Conservation (phyloP, 2,113 vertebrate species). For the Crotophaga sulcirostris region DNA sequence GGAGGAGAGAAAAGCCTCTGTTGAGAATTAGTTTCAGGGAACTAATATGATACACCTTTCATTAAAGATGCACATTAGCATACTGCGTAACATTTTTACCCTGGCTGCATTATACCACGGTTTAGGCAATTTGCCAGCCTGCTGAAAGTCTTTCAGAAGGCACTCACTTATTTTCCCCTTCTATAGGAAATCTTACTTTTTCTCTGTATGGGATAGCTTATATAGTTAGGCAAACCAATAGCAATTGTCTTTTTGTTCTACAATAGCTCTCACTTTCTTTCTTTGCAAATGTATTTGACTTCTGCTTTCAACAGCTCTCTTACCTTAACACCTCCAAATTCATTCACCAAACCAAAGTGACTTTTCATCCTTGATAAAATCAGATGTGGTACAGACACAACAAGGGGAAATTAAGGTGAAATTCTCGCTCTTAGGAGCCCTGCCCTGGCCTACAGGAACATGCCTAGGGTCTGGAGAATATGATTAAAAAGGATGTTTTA, state of each 20-base stretch:
- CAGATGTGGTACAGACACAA: not conserved
- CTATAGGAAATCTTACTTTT: not conserved
- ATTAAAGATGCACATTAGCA: not conserved
- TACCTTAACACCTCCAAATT: not conserved
- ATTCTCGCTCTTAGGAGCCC: not conserved
- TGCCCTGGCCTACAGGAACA: not conserved
- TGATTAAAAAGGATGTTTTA: not conserved
- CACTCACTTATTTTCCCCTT: not conserved
- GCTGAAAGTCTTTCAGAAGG: conserved; percentile 18
- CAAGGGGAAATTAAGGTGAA: not conserved
- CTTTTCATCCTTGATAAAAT: not conserved
- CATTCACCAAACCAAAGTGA: not conserved
- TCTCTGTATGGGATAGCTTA: not conserved
- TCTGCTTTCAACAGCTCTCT: not conserved
- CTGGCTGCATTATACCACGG: not conserved
- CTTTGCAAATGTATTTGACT: not conserved
- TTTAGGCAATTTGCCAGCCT: conserved; percentile 32
- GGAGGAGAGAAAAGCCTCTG: not conserved
- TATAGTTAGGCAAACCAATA: not conserved
- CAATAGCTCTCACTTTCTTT: not conserved
- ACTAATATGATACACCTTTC: not conserved
- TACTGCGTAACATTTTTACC: conserved; percentile 30
- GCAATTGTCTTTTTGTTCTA: not conserved
- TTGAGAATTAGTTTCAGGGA: conserved; percentile 25
- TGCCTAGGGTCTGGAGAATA: not conserved